Evolutionary conservation across 1,140 invertebrate genomes (phyloP), one percentile per base, ranked within the genome.

Genomic region (Drosophila gunungcola): DNA sequence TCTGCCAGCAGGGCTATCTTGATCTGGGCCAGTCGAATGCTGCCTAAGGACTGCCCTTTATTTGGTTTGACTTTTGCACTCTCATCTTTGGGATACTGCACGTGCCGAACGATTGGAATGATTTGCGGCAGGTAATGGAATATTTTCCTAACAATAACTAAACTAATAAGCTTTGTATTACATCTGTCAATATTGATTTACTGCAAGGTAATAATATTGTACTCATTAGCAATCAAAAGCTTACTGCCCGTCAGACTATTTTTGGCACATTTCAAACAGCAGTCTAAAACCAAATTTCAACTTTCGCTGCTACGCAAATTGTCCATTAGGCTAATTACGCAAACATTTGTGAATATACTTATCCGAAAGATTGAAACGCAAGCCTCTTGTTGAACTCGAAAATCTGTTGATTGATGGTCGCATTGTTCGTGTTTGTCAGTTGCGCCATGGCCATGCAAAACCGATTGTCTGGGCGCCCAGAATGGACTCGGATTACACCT

Each of bases 1-100:
- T 62, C 64, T 56, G 39, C 57, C 41, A 55, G 54, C 54, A 62
- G 36, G 60, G 45, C 49, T 65, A 86, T 85, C 82, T 81, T 38
- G 68, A 85, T 85, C 77, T 60, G 82, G 82, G 82, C 75, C 85
- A 49, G 43, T 21, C 38, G 61, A 49, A 62, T 73, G 84, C 62
- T 73, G 74, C 43, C 67, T 72, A 70, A 72, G 63, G 69, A 48
- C 56, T 78, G 48, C 60, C 74, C 67, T 51, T 77, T 72, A 73
- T 79, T 89, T 42, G 46, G 58, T 58, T 82, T 90, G 89, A 91
- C 89, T 91, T 89, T 91, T 91, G 89, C 89, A 91, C 89, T 89
- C 64, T 89, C 72, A 65, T 86, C 72, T 51, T 65, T 64, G 68
- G 55, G 60, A 21, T 46, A 46, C 27, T 76, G 60, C 83, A 86